Percentiles rank a stretch among this genome's conserved stretches.
Conservation (phyloP, 2,113 vertebrate species). For the Montifringilla adamsi region DNA sequence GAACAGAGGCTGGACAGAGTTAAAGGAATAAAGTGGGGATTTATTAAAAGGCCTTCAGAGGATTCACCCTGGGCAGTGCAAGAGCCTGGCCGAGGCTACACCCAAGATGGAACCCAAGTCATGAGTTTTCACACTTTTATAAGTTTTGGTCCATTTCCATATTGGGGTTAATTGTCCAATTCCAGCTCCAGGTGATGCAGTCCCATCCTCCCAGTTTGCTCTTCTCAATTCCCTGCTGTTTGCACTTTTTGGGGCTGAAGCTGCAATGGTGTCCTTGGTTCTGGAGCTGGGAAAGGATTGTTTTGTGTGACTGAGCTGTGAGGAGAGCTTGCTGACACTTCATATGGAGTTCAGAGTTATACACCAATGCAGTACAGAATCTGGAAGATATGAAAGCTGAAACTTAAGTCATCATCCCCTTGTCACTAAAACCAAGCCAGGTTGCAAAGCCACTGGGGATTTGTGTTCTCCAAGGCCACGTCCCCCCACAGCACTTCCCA, state of each 20-base stretch:
- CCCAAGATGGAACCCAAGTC: too few relatives aligned
- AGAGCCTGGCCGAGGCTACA: fast-evolving
- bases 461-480: fast-evolving
- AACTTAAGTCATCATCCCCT: neutral
- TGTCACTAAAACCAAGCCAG: neutral
- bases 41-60: neutral
- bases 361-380: fast-evolving
- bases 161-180: neutral
- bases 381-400: neutral
- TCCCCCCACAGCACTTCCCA: fast-evolving
- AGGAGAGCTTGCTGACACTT: neutral
- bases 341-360: neutral
- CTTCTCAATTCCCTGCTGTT: neutral
- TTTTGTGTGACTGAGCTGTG: neutral
- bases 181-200: neutral
- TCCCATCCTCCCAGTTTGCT: neutral
- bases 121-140: neutral
- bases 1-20: neutral
- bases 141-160: neutral
- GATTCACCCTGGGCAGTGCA: neutral
- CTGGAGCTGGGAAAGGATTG: neutral
- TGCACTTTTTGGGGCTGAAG: neutral
- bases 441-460: fast-evolving
- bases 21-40: neutral
- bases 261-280: neutral